phyloP scores from a whole-genome alignment of 2,888 invertebrate species.

The Monoplex corrugatus region DNA sequence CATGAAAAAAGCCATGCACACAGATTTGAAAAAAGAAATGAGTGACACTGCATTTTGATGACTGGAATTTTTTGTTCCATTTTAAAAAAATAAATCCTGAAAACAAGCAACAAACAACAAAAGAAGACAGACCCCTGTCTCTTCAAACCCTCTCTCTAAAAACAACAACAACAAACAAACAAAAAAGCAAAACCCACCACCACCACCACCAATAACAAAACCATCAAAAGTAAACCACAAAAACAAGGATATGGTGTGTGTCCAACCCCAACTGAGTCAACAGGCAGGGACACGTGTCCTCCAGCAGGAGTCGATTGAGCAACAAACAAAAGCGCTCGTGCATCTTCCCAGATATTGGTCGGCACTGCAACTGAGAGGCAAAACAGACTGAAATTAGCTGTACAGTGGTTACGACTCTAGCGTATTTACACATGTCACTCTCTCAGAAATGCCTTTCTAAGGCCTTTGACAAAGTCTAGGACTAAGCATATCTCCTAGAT shows the following conservation, averaged over 20 bases:
- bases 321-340: slow-evolving; percentile 51
- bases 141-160: not conserved
- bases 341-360: slow-evolving; percentile 57
- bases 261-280: slow-evolving; percentile 57
- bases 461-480: not conserved
- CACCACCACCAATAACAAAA: no score
- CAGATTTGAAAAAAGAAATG: no score
- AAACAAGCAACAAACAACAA: not conserved
- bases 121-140: not conserved
- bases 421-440: not conserved
- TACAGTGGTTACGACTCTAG: no score
- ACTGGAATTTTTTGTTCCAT: no score
- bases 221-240: not conserved
- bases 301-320: slow-evolving; percentile 51
- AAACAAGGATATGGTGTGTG: slow-evolving; percentile 62
- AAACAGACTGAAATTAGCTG: not conserved
- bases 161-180: no score
- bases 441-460: no score
- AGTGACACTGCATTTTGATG: no score
- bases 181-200: no score
- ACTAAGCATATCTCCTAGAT: no score
- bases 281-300: slow-evolving; percentile 49
- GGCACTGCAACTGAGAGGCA: slow-evolving; percentile 56
- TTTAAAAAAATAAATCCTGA: not conserved
- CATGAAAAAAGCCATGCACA: no score